Percentiles rank a stretch among this genome's conserved stretches.
Evolutionary conservation across 2,888 invertebrate genomes (phyloP).

Genomic region (Mimumesa dahlbomi): DNA sequence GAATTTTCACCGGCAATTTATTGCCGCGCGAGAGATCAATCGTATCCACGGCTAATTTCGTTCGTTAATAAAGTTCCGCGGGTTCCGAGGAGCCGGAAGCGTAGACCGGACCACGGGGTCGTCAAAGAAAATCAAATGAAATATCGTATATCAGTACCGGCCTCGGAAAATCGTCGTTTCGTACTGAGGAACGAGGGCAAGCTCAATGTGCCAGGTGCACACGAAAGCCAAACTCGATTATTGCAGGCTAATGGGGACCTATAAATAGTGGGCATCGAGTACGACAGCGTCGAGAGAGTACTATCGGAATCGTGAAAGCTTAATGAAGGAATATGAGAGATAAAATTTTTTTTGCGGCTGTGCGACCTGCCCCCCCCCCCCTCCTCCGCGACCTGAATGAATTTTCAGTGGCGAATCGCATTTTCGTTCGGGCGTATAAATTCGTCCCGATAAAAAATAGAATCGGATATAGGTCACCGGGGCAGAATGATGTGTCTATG

Average conservation of each 20-base stretch:
- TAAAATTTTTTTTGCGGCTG: conserved; percentile 23
- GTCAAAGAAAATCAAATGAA: not conserved
- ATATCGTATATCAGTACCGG: not conserved
- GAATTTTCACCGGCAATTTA: too few species aligned
- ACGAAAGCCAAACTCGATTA: conserved; percentile 49
- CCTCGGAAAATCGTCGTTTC: conserved; percentile 14
- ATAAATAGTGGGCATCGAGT: conserved; percentile 48
- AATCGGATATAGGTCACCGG: conserved; percentile 19
- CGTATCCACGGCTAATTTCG: too few species aligned
- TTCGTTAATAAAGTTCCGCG: not conserved
- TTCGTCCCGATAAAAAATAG: conserved; percentile 6
- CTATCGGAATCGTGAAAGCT: conserved; percentile 27
- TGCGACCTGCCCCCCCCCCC: too few species aligned
- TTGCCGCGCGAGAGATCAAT: too few species aligned
- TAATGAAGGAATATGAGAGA: conserved; percentile 12
- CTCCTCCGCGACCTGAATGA: conserved; percentile 12
- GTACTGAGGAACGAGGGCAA: conserved; percentile 23
- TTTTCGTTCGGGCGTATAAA: conserved; percentile 6
- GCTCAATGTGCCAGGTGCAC: conserved; percentile 34
- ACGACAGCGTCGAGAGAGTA: conserved; percentile 11
- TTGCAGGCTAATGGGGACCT: conserved; percentile 45
- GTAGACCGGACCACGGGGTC: not conserved
- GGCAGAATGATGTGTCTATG: not conserved
- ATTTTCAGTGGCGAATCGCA: conserved; percentile 18
- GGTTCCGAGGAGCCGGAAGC: not conserved